phyloP scores from a whole-genome alignment of 2,888 invertebrate species.

The Strigamia crassipes region DNA sequence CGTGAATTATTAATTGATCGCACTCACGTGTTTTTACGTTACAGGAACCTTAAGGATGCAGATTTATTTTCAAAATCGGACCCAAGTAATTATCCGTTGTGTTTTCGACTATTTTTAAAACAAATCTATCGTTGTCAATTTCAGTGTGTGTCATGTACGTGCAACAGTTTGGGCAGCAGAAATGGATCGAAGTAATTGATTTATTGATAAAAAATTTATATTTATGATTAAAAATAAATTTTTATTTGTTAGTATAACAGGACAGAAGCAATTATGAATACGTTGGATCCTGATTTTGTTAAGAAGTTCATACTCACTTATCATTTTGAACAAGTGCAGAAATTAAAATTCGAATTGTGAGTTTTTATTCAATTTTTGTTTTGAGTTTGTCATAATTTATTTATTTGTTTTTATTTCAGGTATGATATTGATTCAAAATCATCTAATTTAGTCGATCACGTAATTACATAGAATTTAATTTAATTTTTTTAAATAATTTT shows the following conservation, averaged over 20 bases:
- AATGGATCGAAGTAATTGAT: conserved; percentile 56
- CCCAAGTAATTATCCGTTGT: conserved; percentile 55
- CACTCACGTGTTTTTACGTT: conserved; percentile 52
- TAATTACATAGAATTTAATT: conserved; percentile 10
- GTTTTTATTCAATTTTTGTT: not conserved
- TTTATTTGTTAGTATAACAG: conserved; percentile 54
- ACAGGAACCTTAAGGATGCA: conserved; percentile 57
- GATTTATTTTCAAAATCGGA: conserved; percentile 62
- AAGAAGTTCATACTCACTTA: conserved; percentile 64
- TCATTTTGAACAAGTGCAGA: conserved; percentile 66
- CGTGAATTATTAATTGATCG: not conserved
- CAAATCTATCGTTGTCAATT: not conserved
- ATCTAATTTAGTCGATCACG: conserved; percentile 45
- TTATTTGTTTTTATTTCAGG: conserved; percentile 51
- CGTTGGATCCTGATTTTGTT: conserved; percentile 64
- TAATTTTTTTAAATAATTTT: too few relatives aligned
- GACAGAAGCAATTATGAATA: conserved; percentile 62
- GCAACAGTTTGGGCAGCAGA: conserved; percentile 56
- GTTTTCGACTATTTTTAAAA: not conserved
- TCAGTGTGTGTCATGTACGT: conserved; percentile 56
- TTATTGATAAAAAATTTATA: too few relatives aligned
- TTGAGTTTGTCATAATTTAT: not conserved
- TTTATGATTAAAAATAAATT: not conserved
- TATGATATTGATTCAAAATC: conserved; percentile 49
- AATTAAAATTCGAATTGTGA: conserved; percentile 62